Evolutionary conservation across 2,113 vertebrate genomes (phyloP).

Genomic region (Pelecanoides urinatrix): DNA sequence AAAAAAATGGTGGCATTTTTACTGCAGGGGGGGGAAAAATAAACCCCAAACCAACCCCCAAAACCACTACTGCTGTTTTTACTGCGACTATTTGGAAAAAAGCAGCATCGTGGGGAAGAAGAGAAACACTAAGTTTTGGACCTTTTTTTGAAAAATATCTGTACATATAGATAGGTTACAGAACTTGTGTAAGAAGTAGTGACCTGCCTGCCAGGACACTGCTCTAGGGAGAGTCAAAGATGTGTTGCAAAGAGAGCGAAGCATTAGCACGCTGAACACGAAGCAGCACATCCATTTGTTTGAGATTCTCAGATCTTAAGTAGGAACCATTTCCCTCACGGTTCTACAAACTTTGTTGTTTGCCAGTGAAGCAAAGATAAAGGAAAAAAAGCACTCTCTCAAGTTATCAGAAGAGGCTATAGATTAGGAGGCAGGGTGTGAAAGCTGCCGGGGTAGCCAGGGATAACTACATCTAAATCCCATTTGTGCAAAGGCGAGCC

Average conservation of each 20-base stretch:
- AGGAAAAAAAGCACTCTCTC: not conserved
- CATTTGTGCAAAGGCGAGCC: not conserved
- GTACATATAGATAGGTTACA: not conserved
- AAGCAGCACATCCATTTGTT: not conserved
- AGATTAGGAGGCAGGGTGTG: not conserved
- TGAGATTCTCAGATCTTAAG: not conserved
- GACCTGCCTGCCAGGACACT: not conserved
- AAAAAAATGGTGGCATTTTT: not conserved
- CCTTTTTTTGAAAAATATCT: not conserved
- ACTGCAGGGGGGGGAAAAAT: accelerated
- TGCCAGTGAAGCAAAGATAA: not conserved
- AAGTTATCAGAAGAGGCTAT: not conserved
- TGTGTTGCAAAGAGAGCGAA: not conserved
- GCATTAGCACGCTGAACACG: not conserved
- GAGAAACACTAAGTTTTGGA: not conserved
- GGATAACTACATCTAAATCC: not conserved
- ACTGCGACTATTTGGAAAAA: not conserved
- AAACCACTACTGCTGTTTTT: not conserved
- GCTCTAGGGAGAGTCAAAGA: not conserved
- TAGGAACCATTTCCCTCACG: not conserved
- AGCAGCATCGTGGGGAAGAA: not conserved
- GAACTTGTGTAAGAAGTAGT: not conserved
- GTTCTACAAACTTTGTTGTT: not conserved
- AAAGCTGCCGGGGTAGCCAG: not conserved
- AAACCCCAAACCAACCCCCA: not conserved